phyloP scores from a whole-genome alignment of 1,140 invertebrate species.

The Achroia grisella region DNA sequence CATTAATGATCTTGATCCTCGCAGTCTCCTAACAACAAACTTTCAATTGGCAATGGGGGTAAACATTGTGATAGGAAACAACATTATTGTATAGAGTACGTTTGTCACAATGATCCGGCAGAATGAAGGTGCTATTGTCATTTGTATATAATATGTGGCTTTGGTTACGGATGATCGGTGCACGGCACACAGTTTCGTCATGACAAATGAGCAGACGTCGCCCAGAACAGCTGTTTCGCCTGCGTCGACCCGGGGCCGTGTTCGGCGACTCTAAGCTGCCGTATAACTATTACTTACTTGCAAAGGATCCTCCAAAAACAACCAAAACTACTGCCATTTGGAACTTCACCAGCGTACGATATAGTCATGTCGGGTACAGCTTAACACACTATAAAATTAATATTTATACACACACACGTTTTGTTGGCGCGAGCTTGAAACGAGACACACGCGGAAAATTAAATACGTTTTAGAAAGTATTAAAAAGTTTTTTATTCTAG shows the following conservation, averaged over 20 bases:
- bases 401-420: conserved; percentile 66
- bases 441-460: conserved; percentile 68
- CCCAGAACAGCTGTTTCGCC: conserved; percentile 40
- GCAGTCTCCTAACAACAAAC: conserved; percentile 20
- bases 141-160: conserved; percentile 16
- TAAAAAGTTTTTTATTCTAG: conserved; percentile 53
- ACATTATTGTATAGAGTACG: conserved; percentile 24
- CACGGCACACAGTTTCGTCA: conserved; percentile 28
- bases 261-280: conserved; percentile 16
- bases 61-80: conserved; percentile 16
- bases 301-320: conserved; percentile 90
- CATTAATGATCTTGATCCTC: conserved; percentile 9
- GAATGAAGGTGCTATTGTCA: conserved; percentile 27
- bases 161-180: conserved; percentile 20
- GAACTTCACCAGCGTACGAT: conserved; percentile 90
- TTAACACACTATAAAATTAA: conserved; percentile 55
- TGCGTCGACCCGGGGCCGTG: conserved; percentile 9
- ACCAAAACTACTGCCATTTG: conserved; percentile 91
- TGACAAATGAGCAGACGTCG: conserved; percentile 14
- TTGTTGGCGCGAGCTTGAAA: conserved; percentile 58
- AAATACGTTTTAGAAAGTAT: conserved; percentile 69
- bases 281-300: conserved; percentile 79
- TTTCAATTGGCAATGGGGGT: conserved; percentile 22
- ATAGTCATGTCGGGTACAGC: conserved; percentile 81
- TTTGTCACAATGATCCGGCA: conserved; percentile 27